A percentile compares a stretch with the other conserved stretches of the same genome.
Conservation (phyloP, 2,797 vertebrate genomes). For the Sebastolobus altivelis region DNA sequence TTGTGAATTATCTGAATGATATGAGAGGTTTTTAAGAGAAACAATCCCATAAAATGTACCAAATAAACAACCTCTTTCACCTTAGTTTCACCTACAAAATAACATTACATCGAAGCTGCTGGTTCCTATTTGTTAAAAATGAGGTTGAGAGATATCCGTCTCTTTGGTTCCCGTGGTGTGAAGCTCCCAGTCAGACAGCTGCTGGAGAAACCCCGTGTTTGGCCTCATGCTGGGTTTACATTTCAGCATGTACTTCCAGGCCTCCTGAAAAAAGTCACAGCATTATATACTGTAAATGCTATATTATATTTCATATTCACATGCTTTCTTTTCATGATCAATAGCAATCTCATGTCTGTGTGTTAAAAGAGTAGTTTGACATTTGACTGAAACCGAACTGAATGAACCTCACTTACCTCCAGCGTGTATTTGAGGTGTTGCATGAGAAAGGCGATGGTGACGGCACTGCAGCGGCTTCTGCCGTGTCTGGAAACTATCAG, state of each 20-base stretch:
- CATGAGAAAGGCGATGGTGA: constrained; percentile 88
- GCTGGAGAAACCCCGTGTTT: constrained; percentile 86
- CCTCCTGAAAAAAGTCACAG: constrained; percentile 78
- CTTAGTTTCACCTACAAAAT: too few relatives aligned
- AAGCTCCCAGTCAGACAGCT: constrained; percentile 91
- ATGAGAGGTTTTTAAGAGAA: too few relatives aligned
- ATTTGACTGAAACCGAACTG: neutral
- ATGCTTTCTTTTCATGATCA: neutral
- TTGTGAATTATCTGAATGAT: too few relatives aligned
- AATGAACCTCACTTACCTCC: constrained; percentile 75
- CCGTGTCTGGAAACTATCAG: constrained; percentile 88
- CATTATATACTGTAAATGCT: neutral
- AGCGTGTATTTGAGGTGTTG: constrained; percentile 83
- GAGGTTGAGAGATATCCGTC: constrained; percentile 80
- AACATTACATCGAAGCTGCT: neutral
- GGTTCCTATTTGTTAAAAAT: constrained; percentile 23
- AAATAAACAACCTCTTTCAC: too few relatives aligned
- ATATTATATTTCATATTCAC: neutral
- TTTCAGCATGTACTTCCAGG: constrained; percentile 85
- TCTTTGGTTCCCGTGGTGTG: constrained; percentile 49
- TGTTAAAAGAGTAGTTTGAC: neutral
- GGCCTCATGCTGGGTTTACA: constrained; percentile 88
- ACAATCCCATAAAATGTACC: too few relatives aligned
- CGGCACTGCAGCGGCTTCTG: constrained; percentile 86
- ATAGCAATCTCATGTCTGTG: neutral